Base-by-base conservation (phyloP, 1,140 invertebrate genomes). In the Dendrolimus kikuchii region DNA sequence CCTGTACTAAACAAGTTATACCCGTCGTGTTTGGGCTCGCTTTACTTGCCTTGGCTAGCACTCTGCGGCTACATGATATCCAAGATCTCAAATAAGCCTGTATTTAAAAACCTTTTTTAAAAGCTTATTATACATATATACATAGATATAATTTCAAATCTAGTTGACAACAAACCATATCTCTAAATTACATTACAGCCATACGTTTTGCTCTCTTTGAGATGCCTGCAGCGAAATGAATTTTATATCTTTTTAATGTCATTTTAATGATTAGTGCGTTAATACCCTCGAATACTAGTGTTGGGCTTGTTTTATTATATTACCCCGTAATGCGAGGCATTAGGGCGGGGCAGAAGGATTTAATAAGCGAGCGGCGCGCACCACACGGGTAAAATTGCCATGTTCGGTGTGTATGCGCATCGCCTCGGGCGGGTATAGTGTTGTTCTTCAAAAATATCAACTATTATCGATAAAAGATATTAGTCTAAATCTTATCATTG, bases 281-380 rank as follows among this genome's bases (percentile, higher is more conserved):
- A 53, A 23, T 23, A 23, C 23, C 23, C 23, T 23, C 23, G 23
- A 23, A 23, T 49, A 9, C 10, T 23, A 40, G 49, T 50, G 49
- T 36, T 49, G 44, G 52, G 57, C 40, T 55, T 63, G 64, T 77
- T 78, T 81, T 79, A 81, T 81, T 81, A 81, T 77, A 79, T 77
- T 72, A 70, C 63, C 23, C 77, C 60, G 66, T 85, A 83, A 83
- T 83, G 74, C 67, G 63, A 55, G 71, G 66, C 68, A 85, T 85
- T 85, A 85, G 73, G 79, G 81, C 74, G 79, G 81, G 67, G 57
- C 79, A 68, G 68, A 62, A 72, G 77, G 76, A 76, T 78, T 81
- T 82, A 85, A 85, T 85, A 81, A 85, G 68, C 73, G 73, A 72
- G 72, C 81, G 79, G 77, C 69, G 69, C 51, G 54, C 62, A 48